Base-by-base conservation (phyloP, 2,888 invertebrate species). In the Caenorhabditis sp. region DNA sequence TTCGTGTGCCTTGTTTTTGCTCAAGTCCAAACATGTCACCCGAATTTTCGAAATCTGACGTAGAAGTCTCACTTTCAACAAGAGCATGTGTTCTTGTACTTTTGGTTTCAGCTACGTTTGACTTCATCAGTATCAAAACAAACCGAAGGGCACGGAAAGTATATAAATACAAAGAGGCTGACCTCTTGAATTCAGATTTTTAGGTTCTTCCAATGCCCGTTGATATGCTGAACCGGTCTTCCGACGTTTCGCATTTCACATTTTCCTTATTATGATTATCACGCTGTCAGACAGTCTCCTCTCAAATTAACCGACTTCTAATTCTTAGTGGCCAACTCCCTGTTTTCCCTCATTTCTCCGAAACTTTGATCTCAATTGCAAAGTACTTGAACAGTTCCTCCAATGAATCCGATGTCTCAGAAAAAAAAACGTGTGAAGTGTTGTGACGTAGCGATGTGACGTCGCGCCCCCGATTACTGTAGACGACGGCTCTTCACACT, bases 291-390 rank as follows among this genome's bases (percentile, higher is more conserved):
- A 24, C 41, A 47, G 64, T 31, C 51, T 38, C 51, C 31, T 31
- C 16, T 44, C 35, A 19, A 63, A 41, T 51, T 26, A n/a, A 47
- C 47, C 44, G 70, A 70, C 28, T 59, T 58, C 61, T 31, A 10
- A 7, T 10, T 35, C 66, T 41, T 22, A n/a, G 14, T 70, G 44
- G 38, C 26, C 31, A 49, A 49, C 54, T 31, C 64, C 66, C 54
- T 24, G 3, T 51, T 66, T 77, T 49, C 41, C 63, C 68, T 68
- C 56, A 77, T 77, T 64, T 70, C 70, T 70, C 70, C 70, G 64
- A 79, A 79, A 79, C 79, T 79, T 79, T 61, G 68, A 76, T 76
- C 76, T 76, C 59, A 68, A 68, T 76, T 68, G 66, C 76, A 79
- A 79, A 79, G 63, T 79, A 79, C 70, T 70, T 79, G 70, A 70